These are phyloP conservation scores for Brachionus sp. DNA, from an alignment of 1,140 invertebrate species.

Conservation along the genomic window DNA sequence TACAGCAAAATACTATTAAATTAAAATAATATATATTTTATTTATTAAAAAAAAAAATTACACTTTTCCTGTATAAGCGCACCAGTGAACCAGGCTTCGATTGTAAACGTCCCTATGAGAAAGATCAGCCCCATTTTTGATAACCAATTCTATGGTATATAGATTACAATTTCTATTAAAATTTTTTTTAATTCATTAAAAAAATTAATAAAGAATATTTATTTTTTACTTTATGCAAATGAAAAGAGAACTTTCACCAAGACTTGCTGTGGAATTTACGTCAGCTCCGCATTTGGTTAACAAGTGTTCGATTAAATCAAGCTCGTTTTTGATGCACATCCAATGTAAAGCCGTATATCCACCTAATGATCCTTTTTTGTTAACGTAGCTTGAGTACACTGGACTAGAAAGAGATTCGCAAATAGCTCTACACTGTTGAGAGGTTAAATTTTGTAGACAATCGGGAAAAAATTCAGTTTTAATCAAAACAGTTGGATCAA, in stretches of 20 bases:
- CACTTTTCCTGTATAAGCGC: constrained; percentile 41
- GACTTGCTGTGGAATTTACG: neutral
- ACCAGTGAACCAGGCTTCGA: constrained; percentile 15
- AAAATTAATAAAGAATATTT: neutral
- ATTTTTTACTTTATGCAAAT: constrained; percentile 34
- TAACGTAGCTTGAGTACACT: neutral
- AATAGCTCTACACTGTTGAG: neutral
- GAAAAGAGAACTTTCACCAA: constrained; percentile 29
- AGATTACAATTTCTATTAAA: constrained; percentile 39
- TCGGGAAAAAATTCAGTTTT: constrained; percentile 37
- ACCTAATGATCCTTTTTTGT: constrained; percentile 9
- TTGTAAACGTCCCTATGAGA: constrained; percentile 34
- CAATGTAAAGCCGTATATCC: constrained; percentile 40
- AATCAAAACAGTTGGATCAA: neutral
- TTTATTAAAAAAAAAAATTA: neutral
- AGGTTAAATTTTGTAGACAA: constrained; percentile 9
- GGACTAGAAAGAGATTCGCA: neutral
- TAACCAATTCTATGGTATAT: constrained; percentile 28
- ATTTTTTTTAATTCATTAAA: neutral
- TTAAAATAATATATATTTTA: neutral
- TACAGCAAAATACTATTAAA: constrained; percentile 17
- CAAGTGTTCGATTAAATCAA: neutral
- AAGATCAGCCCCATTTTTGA: constrained; percentile 27
- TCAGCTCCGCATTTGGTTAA: constrained; percentile 4
- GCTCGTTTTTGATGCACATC: constrained; percentile 42